Evolutionary conservation across 1,140 invertebrate genomes (phyloP).

Genomic region (Plodia interpunctella): DNA sequence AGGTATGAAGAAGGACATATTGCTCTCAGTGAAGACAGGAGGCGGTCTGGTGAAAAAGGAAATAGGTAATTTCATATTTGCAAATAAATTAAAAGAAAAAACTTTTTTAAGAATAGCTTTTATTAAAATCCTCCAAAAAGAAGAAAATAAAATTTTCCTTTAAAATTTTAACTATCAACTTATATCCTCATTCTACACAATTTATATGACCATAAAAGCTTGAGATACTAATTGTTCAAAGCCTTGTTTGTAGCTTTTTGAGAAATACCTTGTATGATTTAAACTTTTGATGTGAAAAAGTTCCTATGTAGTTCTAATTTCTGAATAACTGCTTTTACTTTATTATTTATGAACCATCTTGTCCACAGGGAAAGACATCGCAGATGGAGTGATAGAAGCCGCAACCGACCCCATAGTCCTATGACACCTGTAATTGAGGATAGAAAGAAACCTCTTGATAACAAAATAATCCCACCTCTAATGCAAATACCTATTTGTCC

Average conservation of each 20-base stretch:
- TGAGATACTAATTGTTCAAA: background rate
- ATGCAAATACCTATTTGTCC: slow-evolving; percentile 58
- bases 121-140: too few species aligned
- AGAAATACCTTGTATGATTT: too few species aligned
- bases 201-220: too few species aligned
- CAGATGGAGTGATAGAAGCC: slow-evolving; percentile 53
- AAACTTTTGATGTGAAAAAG: too few species aligned
- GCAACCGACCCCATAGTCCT: slow-evolving; percentile 50
- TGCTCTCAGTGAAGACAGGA: slow-evolving; percentile 23
- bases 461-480: slow-evolving; percentile 46
- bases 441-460: slow-evolving; percentile 44
- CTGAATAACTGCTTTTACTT: too few species aligned
- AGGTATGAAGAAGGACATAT: slow-evolving; percentile 23
- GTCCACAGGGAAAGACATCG: slow-evolving; percentile 46
- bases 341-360: background rate
- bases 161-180: too few species aligned
- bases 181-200: too few species aligned
- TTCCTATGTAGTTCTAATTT: too few species aligned
- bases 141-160: too few species aligned
- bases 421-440: slow-evolving; percentile 53
- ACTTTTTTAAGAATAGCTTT: too few species aligned
- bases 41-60: slow-evolving; percentile 26
- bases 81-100: too few species aligned
- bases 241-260: too few species aligned
- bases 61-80: slow-evolving; percentile 6